These are phyloP conservation scores for Papilio protenor DNA, from an alignment of 2,888 invertebrate species.

Conservation along the genomic window DNA sequence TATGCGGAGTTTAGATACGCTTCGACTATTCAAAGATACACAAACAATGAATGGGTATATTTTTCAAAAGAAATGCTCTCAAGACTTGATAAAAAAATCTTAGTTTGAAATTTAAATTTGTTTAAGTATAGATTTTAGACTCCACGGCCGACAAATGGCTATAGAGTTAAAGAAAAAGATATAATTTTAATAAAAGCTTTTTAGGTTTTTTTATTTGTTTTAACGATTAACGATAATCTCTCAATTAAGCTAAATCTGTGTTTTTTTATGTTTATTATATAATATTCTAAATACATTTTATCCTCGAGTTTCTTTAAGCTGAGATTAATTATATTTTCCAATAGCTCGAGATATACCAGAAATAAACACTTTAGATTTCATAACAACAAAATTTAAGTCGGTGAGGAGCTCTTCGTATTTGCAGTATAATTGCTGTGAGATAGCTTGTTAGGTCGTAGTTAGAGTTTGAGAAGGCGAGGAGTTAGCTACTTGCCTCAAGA, in stretches of 20 bases:
- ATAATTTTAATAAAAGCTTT: no score
- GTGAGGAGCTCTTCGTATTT: constrained; percentile 1
- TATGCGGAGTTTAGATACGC: constrained; percentile 39
- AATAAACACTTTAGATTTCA: no score
- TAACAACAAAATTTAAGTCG: constrained; percentile 20
- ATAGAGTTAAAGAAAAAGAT: not conserved
- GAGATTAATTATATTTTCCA: no score
- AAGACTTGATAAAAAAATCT: not conserved
- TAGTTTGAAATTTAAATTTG: no score
- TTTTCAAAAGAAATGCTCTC: constrained; percentile 37
- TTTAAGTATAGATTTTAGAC: not conserved
- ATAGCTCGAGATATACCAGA: no score
- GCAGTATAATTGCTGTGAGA: constrained; percentile 30
- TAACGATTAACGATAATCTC: no score
- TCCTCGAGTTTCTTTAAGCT: no score
- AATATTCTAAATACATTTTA: no score
- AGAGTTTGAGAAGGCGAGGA: constrained; percentile 27
- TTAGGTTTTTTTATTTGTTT: no score
- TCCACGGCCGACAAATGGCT: not conserved
- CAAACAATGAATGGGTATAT: constrained; percentile 44
- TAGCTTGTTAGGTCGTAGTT: constrained; percentile 33
- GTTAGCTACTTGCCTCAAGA: constrained; percentile 25
- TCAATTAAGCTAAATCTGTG: no score
- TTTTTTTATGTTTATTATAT: no score
- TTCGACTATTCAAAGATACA: constrained; percentile 27